Base-by-base conservation (phyloP, 2,113 vertebrate species). In the Galeopterus variegatus region DNA sequence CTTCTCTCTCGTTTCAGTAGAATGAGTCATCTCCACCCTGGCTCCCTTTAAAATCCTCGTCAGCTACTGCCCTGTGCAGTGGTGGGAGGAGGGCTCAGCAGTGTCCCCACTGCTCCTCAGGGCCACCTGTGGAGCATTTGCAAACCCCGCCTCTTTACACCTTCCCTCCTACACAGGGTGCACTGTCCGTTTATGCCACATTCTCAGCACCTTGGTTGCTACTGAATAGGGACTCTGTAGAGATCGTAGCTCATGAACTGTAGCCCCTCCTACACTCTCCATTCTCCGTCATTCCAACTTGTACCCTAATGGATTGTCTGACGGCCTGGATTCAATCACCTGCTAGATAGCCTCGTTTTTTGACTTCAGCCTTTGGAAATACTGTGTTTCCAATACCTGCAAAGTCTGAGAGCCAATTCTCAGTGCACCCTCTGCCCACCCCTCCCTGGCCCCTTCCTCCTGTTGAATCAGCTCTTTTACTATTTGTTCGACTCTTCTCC, bases 61-160 rank as follows among this genome's bases (percentile, higher is more conserved):
- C 15, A 19, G 4, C 6, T 6, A 3, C 64, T 48, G 33, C 12
- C 54, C 75, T 73, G 56, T 33, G 12, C 8, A 3, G 48, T 31
- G 48, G 50, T 31, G 48, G 50, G 62, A 56, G 33, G 50, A 33
- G 41, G 70, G 45, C 45, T 50, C 36, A 21, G 58, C 15, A 36
- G 21, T 48, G 73, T 36, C 50, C n/a, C 8, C 19, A 1, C 18
- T 12, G 8, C 56, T 41, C 24, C 6, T 2, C 17, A 0, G 0
- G 0, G 28, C 15, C 26, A 5, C 54, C 8, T 3, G 14, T 24
- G 33, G 11, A 15, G 21, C 24, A 4, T 23, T 28, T 60, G 28
- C 70, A 24, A 6, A 26, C n/a, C 2, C 72, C 1, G 0, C 45
- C 56, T 33, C 76, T 62, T n/a, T 6, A 5, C 1, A 1, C 33